Evolutionary conservation across 2,888 invertebrate species (phyloP), one percentile per base, ranked within the genome.

Genomic region (Coenonympha glycerion): DNA sequence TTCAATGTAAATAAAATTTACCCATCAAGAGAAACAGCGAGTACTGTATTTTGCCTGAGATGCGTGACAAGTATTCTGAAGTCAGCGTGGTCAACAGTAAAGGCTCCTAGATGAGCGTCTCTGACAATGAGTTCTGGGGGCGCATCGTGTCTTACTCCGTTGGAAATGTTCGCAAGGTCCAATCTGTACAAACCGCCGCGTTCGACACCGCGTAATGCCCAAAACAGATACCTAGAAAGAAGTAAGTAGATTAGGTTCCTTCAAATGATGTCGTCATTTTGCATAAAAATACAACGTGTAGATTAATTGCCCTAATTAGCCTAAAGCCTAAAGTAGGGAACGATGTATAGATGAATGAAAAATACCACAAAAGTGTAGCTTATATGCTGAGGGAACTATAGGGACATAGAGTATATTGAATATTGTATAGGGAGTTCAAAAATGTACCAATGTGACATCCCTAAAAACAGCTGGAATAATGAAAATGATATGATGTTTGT

Each of bases 21-120:
- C 92, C 96, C 96, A 71, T 96, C 95, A 8, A 96, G 78, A 2
- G 94, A 93, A 3, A 95, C 92, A 0, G 95, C 92, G 58, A 93
- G 87, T 2, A 96, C 92, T 0, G 95, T 95, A 64, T 95, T 95
- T 47, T 90, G 88, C 24, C 88, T 87, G 51, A 93, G 90, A 70
- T 93, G 91, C 0, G 95, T 91, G 1, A 95, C 92, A 8, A 95
- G 88, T 3, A 97, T 80, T 53, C 93, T 89, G 67, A 95, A 95
- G 69, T 94, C 94, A 1, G 91, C 90, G 62, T 94, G 92, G 69
- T 96, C 96, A 1, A 96, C 91, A 0, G 93, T 91, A 66, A 96
- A 95, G 0, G 95, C 92, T 3, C 92, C 93, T n/a, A 96, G 81
- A 63, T 92, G 84, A 1, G 89, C 79, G 58, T 92, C 91, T 41